Conservation (phyloP, 2,888 invertebrate genomes). For the Caenorhabditis sp. region DNA sequence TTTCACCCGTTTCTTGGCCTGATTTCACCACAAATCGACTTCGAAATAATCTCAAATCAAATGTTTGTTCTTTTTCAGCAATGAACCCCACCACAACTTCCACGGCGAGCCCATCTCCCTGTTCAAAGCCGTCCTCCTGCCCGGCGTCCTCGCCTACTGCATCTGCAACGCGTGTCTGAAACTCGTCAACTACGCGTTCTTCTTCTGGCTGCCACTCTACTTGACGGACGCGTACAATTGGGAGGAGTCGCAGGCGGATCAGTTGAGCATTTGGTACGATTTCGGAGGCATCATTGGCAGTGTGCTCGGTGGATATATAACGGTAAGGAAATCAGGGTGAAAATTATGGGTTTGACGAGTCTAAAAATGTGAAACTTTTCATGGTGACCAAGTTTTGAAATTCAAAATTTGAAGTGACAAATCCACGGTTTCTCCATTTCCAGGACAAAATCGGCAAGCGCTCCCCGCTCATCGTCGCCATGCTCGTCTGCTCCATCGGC, state of each 20-base stretch:
- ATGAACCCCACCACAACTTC: conserved; percentile 49
- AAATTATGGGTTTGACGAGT: too few species aligned
- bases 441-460: conserved; percentile 81
- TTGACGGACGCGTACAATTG: conserved; percentile 81
- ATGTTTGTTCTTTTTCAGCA: conserved; percentile 45
- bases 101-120: conserved; percentile 77
- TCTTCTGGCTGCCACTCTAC: conserved; percentile 86
- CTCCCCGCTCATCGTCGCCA: conserved; percentile 78
- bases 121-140: conserved; percentile 78
- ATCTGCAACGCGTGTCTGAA: conserved; percentile 85
- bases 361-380: too few species aligned
- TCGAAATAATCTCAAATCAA: neutral
- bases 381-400: too few species aligned
- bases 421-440: too few species aligned
- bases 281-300: conserved; percentile 85
- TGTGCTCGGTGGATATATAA: conserved; percentile 81
- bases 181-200: conserved; percentile 85
- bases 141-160: conserved; percentile 84
- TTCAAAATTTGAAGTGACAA: neutral
- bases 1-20: too few species aligned
- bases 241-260: conserved; percentile 83
- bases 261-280: conserved; percentile 85
- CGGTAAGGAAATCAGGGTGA: too few species aligned
- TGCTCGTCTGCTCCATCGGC: conserved; percentile 81
- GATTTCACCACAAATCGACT: too few species aligned